Evolutionary conservation across 2,888 invertebrate species (phyloP), one percentile per base, ranked within the genome.

Genomic region (Asteroscopus sphinx): DNA sequence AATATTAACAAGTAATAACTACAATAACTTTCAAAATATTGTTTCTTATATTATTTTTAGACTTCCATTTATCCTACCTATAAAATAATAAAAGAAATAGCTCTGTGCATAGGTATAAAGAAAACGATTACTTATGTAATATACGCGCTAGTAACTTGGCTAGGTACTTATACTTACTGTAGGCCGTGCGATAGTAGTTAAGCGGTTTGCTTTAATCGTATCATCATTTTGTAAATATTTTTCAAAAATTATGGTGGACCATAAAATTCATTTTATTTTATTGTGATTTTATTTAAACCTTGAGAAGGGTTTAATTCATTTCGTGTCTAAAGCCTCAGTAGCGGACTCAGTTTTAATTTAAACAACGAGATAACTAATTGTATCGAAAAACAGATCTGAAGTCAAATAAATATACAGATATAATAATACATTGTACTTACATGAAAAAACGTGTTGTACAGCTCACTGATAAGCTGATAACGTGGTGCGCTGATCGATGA

Each of bases 361-460:
- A 6, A 32, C 11, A 47, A 39, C 5, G 15, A 41, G 54, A 52
- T 54, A 63, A 57, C 3, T 7, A 30, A 40, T 32, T 35, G 42
- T 42, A 53, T 51, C 21, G 15, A 58, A 44, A 57, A 52, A 48
- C 48, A 45, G 32, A 52, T 48, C 6, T 26, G 9, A 47, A 47
- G 21, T 63, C 46, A 55, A 67, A 67, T 64, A 68, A 61, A 62
- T 61, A 61, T 33, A 56, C 26, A 46, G 32, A 35, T 33, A 36
- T 40, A 49, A 39, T 48, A 53, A 57, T 56, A 68, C 28, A 73
- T 45, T 28, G 48, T 71, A 80, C 80, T 78, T 67, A 80, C 80
- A 72, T 75, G 73, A 77, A 73, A 71, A 68, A 53, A 51, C 17
- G 39, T 53, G 45, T 55, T 59, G 45, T 66, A 30, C 40, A 51